phyloP scores from a whole-genome alignment of 1,140 invertebrate genomes.

The Drosophila virilis region DNA sequence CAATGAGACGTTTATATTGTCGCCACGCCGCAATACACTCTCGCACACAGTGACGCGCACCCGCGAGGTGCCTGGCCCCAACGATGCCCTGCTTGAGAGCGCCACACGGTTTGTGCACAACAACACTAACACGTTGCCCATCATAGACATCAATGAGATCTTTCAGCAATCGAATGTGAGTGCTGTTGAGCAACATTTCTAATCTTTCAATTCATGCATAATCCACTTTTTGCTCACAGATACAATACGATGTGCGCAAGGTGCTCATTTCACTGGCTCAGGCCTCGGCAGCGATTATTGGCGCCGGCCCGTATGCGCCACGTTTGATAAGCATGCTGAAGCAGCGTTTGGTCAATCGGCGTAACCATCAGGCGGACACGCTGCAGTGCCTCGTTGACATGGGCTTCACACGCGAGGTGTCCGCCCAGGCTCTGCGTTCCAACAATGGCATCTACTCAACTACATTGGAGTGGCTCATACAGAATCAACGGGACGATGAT shows the following conservation, averaged over 20 bases:
- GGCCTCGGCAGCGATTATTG: constrained; percentile 76
- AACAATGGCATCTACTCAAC: constrained; percentile 75
- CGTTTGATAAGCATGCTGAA: constrained; percentile 81
- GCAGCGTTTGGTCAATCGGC: constrained; percentile 76
- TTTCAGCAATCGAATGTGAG: constrained; percentile 83
- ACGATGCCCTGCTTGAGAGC: constrained; percentile 65
- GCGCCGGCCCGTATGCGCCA: constrained; percentile 76
- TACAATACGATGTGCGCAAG: constrained; percentile 83
- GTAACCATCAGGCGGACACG: constrained; percentile 74
- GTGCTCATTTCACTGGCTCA: constrained; percentile 81
- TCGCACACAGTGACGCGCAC: constrained; percentile 49
- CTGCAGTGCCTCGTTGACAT: constrained; percentile 81
- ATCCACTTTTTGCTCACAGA: constrained; percentile 39
- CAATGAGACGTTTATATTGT: constrained; percentile 74
- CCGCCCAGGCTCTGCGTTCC: constrained; percentile 70
- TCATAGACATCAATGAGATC: constrained; percentile 82
- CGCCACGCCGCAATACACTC: constrained; percentile 59
- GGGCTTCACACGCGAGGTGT: constrained; percentile 75
- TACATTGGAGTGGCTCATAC: constrained; percentile 79
- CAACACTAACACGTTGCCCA: constrained; percentile 50
- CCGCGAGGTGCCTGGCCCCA: constrained; percentile 68
- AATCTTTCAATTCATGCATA: background rate
- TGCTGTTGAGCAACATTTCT: background rate
- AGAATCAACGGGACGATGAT: constrained; percentile 69
- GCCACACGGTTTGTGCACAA: constrained; percentile 63